Evolutionary conservation across 2,797 vertebrate species (phyloP).

Genomic region (Brotula barbata): DNA sequence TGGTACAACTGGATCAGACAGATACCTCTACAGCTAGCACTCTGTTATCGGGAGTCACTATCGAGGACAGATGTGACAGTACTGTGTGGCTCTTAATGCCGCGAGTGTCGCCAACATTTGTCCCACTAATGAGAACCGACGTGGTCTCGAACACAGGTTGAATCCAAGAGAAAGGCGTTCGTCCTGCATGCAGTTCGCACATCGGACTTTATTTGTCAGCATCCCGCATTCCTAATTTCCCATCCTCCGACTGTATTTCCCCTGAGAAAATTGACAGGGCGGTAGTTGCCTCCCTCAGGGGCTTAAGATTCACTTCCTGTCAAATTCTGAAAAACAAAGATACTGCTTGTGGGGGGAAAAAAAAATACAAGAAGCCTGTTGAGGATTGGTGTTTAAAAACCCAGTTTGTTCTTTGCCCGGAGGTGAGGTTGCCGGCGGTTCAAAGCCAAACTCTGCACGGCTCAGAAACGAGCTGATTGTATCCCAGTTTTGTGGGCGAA

Average conservation of each 20-base stretch:
- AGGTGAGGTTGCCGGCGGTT: neutral
- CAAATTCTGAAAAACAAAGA: slow-evolving; percentile 54
- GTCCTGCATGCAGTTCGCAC: slow-evolving; percentile 55
- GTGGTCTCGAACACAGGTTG: slow-evolving; percentile 30
- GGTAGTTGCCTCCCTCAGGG: slow-evolving; percentile 46
- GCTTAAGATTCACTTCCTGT: slow-evolving; percentile 40
- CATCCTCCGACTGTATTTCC: neutral
- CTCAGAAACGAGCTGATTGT: slow-evolving; percentile 31
- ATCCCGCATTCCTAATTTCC: slow-evolving; percentile 39
- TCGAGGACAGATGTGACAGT: slow-evolving; percentile 12
- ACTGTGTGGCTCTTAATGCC: slow-evolving; percentile 10
- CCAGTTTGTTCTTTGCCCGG: slow-evolving; percentile 17
- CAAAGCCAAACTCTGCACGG: neutral
- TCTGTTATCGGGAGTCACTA: slow-evolving; percentile 5
- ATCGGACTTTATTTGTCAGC: slow-evolving; percentile 56
- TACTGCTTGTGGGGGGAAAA: slow-evolving; percentile 30
- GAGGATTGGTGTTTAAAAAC: slow-evolving; percentile 24
- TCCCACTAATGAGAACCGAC: slow-evolving; percentile 15
- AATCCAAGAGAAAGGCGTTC: slow-evolving; percentile 62
- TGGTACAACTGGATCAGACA: slow-evolving; percentile 9
- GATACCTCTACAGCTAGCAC: neutral
- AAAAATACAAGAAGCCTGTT: slow-evolving; percentile 30
- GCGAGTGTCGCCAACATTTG: slow-evolving; percentile 13
- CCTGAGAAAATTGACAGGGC: slow-evolving; percentile 49
- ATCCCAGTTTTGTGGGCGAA: slow-evolving; percentile 37